Percentiles rank a stretch among this genome's conserved stretches.
phyloP scores from a whole-genome alignment of 2,888 invertebrate genomes.

The Tinea pellionella region DNA sequence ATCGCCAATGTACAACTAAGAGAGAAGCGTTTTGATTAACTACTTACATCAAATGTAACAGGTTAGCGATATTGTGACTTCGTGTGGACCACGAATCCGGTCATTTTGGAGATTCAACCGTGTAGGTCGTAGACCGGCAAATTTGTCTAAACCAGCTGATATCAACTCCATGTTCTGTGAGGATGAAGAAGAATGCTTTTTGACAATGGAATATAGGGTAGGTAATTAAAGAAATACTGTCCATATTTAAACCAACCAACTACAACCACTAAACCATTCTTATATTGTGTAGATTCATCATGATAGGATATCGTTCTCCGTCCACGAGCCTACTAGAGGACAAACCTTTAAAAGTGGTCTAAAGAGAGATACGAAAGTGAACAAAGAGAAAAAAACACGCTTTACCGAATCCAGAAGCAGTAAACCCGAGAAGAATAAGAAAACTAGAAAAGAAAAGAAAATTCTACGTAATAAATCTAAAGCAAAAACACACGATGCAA shows the following conservation, averaged over 20 bases:
- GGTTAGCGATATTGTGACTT: conserved; percentile 45
- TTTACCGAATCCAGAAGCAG: background rate
- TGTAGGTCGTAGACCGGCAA: conserved; percentile 39
- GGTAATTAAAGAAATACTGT: background rate
- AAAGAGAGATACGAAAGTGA: conserved; percentile 36
- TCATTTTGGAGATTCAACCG: conserved; percentile 56
- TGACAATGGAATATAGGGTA: conserved; percentile 56
- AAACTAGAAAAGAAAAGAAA: background rate
- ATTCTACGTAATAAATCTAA: background rate
- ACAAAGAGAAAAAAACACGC: conserved; percentile 28
- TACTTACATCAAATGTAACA: conserved; percentile 18
- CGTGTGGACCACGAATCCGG: conserved; percentile 53
- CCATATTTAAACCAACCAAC: background rate
- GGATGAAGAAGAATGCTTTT: conserved; percentile 56
- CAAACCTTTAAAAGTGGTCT: conserved; percentile 58
- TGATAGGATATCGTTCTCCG: conserved; percentile 55
- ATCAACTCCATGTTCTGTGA: conserved; percentile 58
- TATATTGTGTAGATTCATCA: conserved; percentile 44
- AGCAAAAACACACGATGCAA: conserved; percentile 35
- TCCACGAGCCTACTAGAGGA: conserved; percentile 54
- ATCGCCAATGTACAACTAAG: too few species aligned
- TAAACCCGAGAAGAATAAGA: background rate
- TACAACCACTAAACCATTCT: background rate
- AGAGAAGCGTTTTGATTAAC: background rate
- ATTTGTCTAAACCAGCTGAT: conserved; percentile 51